Evolutionary conservation across 2,888 invertebrate species (phyloP), one percentile per base, ranked within the genome.

Genomic region (Pasiphila rectangulata): DNA sequence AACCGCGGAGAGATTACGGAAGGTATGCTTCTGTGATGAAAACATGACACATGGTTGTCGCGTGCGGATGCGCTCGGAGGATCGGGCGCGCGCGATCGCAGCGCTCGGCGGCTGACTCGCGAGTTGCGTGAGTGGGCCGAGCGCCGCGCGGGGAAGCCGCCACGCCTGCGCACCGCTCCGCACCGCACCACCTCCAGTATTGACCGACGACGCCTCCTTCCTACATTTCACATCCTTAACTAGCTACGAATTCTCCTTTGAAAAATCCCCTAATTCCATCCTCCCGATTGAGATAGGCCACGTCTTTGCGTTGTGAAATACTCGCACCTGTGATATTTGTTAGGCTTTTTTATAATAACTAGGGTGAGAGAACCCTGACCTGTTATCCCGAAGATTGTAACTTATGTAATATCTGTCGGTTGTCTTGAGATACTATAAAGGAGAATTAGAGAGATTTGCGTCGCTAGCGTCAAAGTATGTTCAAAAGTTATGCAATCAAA

Each of bases 171-270:
- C 80, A 61, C 76, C 75, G 69, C 77, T 61, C 76, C 81, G 76
- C 83, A 62, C 84, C 79, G 81, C 84, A 72, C 85, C 82, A 85
- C 83, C 85, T 83, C 76, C 82, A 82, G 86, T 88, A 88, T 88
- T 86, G 87, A 88, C 87, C 87, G 84, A 86, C 83, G 82, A 83
- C 85, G 85, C 86, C 87, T 86, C 83, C 83, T 84, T 83, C 79
- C 82, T 80, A 85, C 83, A 78, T 79, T 81, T 83, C 83, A 85
- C 83, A 82, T 87, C 86, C 85, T 86, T 88, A 87, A 84, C 86
- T 81, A 84, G 82, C 77, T 77, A 75, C 76, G 76, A 80, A 83
- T 79, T 79, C 80, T 79, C 79, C 84, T 83, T 85, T 79, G 76
- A 84, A 84, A 84, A 84, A 84, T 75, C 77, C 78, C 81, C 78